phyloP scores from a whole-genome alignment of 1,140 invertebrate genomes.

The Schlechtendalia chinensis region DNA sequence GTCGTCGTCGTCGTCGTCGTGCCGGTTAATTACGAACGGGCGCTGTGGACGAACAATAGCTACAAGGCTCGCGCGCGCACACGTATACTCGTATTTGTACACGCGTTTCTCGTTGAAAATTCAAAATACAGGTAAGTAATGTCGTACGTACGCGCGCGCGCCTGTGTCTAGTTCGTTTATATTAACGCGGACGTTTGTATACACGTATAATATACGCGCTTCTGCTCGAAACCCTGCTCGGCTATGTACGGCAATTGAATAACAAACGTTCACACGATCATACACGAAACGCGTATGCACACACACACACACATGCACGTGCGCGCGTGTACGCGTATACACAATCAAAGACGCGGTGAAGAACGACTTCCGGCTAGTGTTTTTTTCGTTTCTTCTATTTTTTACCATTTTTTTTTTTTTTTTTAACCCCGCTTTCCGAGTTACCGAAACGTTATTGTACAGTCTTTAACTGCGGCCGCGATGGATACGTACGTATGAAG shows the following conservation, averaged over 20 bases:
- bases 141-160: too few species aligned
- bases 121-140: background rate
- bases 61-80: background rate
- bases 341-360: conserved; percentile 22
- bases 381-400: background rate
- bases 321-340: background rate
- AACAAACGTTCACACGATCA: conserved; percentile 45
- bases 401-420: background rate
- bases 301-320: background rate
- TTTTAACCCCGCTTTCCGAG: too few species aligned
- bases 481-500: too few species aligned
- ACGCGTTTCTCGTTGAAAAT: background rate
- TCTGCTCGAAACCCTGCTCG: too few species aligned
- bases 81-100: too few species aligned
- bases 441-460: background rate
- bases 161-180: background rate
- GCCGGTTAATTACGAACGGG: conserved; percentile 5
- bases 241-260: conserved; percentile 33
- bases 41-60: background rate
- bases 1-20: background rate
- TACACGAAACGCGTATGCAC: too few species aligned
- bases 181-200: background rate
- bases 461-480: too few species aligned
- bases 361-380: conserved; percentile 35
- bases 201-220: too few species aligned